Percentiles rank a stretch among this genome's conserved stretches.
phyloP scores from a whole-genome alignment of 2,797 vertebrate genomes.

The Salarias fasciatus region DNA sequence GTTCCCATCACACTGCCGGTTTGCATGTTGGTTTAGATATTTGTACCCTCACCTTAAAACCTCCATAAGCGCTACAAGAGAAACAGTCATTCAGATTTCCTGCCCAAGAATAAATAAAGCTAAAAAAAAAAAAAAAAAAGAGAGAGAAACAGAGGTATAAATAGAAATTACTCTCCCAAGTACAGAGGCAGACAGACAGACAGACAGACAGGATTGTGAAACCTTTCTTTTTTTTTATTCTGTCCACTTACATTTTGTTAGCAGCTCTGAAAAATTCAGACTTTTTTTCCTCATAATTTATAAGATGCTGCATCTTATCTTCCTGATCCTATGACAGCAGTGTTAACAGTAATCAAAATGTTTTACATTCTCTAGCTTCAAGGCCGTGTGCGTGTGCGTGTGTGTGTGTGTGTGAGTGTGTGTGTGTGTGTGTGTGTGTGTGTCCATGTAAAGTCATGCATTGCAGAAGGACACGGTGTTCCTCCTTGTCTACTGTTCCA shows the following conservation, averaged over 20 bases:
- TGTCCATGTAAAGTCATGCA: conserved; percentile 39
- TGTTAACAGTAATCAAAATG: conserved; percentile 7
- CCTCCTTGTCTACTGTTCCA: conserved; percentile 66
- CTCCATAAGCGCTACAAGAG: too few relatives aligned
- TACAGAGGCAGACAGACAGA: too few relatives aligned
- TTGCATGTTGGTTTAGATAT: conserved; percentile 47
- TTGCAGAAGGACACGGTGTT: conserved; percentile 67
- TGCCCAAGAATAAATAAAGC: too few relatives aligned
- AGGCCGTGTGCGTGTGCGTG: conserved; percentile 1
- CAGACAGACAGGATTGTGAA: too few relatives aligned
- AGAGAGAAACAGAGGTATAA: too few relatives aligned
- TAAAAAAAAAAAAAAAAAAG: too few relatives aligned
- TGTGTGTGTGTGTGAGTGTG: conserved; percentile 4
- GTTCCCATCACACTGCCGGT: conserved; percentile 60
- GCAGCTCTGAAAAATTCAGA: too few relatives aligned
- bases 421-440: conserved; percentile 9
- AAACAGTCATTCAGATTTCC: too few relatives aligned
- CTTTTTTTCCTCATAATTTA: too few relatives aligned
- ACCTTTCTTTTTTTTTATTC: too few relatives aligned
- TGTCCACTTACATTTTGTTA: too few relatives aligned
- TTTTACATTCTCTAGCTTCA: conserved; percentile 13
- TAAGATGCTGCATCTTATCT: neutral
- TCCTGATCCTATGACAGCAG: neutral
- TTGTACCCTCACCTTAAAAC: conserved; percentile 16
- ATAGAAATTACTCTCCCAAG: too few relatives aligned